Evolutionary conservation across 2,113 vertebrate genomes (phyloP).

Genomic region (Actinemys pallida): DNA sequence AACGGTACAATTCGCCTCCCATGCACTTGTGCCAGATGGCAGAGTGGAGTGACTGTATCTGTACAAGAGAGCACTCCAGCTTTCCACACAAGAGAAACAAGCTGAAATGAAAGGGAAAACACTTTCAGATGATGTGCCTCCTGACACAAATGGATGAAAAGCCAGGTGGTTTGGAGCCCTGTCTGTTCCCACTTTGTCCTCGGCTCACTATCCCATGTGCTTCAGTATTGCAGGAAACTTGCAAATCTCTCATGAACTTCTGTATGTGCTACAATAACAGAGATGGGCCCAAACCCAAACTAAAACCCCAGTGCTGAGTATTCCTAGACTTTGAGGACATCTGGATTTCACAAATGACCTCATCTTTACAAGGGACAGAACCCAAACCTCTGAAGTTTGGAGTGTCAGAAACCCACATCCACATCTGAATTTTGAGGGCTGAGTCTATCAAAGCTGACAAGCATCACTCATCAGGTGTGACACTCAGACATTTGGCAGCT

Average conservation of each 20-base stretch:
- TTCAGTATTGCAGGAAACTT: not conserved
- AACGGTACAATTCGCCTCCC: slow-evolving; percentile 65
- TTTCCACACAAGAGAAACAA: not conserved
- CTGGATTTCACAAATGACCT: not conserved
- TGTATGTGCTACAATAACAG: not conserved
- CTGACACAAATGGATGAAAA: slow-evolving; percentile 32
- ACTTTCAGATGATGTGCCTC: slow-evolving; percentile 12
- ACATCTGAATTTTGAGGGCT: not conserved
- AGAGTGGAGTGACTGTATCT: slow-evolving; percentile 34
- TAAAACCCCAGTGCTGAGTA: not conserved
- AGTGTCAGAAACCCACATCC: not conserved
- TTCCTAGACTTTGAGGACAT: not conserved
- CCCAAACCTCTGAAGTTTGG: not conserved
- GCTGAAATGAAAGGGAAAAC: slow-evolving; percentile 46
- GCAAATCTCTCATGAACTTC: not conserved
- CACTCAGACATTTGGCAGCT: not conserved
- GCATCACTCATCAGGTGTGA: not conserved
- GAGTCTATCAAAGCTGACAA: not conserved
- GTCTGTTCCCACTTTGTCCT: not conserved
- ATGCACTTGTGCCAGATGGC: slow-evolving; percentile 56
- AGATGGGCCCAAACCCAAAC: not conserved
- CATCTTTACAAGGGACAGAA: not conserved
- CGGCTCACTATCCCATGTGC: not conserved
- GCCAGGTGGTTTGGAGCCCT: not conserved
- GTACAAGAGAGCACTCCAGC: slow-evolving; percentile 25